Base-by-base conservation (phyloP, 2,113 vertebrate species). In the Silurus glanis region DNA sequence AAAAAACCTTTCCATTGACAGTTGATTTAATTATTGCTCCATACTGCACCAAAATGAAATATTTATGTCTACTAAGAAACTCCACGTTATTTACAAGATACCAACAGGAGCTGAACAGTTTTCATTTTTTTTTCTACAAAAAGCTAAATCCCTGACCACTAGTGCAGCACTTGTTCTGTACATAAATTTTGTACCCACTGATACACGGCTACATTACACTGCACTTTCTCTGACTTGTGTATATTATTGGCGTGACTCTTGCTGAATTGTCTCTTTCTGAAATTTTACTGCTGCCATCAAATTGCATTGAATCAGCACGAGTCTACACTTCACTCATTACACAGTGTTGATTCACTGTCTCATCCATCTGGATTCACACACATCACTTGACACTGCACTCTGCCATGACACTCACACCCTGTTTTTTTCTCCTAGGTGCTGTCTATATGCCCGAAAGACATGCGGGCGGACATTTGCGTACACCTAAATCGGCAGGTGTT, bases 381-480 rank as follows among this genome's bases (percentile, higher is more conserved):
- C 25, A 62, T 76, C 28, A 64, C 47, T 17, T 37, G 12, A 78
- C 47, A 55, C 86, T 58, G 25, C 9, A 14, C 17, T 23, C 56
- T 75, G 49, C 59, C 61, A 10, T 5, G 6, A 25, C 84, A 0
- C n/a, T 17, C 19, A 9, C 78, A 59, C 28, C 28, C 64, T 87
- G 25, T 37, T 9, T 37, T 66, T 47, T 90, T 62, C 62, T 66
- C 90, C 78, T 6, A 99, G 98, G 98, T 99, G 62, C 96, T 99
- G 64, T 97, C 97, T 1, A 99, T 99, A 91, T 99, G 98, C 94
- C 98, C 98, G 78, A 99, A 99, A 94, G 98, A 99, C 93, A 99
- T 99, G 98, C 96, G 98, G 80, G 98, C 98, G 0, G 98, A 99
- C 92, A 99, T 99, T 91, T 99, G 98, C 0, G 98, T 99, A 67